Base-by-base conservation (phyloP, 1,140 invertebrate species). In the Spodoptera litura region DNA sequence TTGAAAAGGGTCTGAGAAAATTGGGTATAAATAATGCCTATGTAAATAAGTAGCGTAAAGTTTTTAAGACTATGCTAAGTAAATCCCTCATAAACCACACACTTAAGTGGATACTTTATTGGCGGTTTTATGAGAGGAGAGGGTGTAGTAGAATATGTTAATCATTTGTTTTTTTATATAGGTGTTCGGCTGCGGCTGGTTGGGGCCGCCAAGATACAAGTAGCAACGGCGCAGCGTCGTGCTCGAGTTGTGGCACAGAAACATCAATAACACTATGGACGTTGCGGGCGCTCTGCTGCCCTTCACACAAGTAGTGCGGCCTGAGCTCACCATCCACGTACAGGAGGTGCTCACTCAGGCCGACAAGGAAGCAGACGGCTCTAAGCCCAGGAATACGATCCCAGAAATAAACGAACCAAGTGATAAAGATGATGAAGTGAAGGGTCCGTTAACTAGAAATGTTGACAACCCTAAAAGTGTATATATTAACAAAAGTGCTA, bases 111-210 rank as follows among this genome's bases (percentile, higher is more conserved):
- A 31, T 35, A 35, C 58, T 61, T 31, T 3, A 12, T 58, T 25
- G 8, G 58, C 20, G 11, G 8, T 59, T 59, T 31, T 59, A 31
- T 11, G 25, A 9, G 38, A 38, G 62, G 5, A 49, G 64, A 12
- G 27, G n/a, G 35, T 66, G 8, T 51, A 1, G 38, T 44, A 44
- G 38, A 44, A 44, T 44, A 44, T 44, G 5, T 44, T 44, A 44
- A 44, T 44, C 38, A 44, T 44, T 44, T 44, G 38, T 38, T 15
- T 27, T 52, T 1, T 66, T 52, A 6, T 25, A 82, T 95, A 97
- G 94, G 93, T 97, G 85, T 95, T 96, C 91, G 96, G 96, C 25
- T 97, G 96, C 88, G 95, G 96, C 35, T 96, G 96, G 95, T 94
- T 96, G 44, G 96, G 95, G 1, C 95, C 95, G 15, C 89, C 95